These are phyloP conservation scores for Halictus rubicundus DNA, from an alignment of 1,140 invertebrate genomes.

Conservation along the genomic window DNA sequence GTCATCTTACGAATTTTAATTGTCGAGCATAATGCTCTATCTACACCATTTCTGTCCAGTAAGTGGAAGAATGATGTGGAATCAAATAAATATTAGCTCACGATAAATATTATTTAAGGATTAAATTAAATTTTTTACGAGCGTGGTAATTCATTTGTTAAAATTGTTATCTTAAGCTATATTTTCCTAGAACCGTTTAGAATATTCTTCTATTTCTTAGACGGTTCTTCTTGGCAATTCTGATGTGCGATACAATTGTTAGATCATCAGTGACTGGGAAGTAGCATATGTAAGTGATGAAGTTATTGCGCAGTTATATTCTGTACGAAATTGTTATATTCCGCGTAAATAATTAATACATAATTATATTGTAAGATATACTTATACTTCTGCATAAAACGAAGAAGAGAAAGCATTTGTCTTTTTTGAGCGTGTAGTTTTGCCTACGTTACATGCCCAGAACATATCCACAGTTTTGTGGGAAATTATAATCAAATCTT, in stretches of 20 bases:
- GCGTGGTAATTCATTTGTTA: not conserved
- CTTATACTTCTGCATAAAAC: conserved; percentile 32
- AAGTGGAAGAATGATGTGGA: not conserved
- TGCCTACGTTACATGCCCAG: conserved; percentile 39
- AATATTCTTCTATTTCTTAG: not conserved
- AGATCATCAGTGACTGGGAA: conserved; percentile 46
- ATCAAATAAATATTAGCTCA: not conserved
- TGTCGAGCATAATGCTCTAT: not conserved
- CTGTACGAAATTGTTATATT: conserved; percentile 53
- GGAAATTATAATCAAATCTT: conserved; percentile 60
- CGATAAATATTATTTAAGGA: conserved; percentile 15
- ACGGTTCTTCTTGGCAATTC: conserved; percentile 26
- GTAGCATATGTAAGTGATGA: conserved; percentile 39
- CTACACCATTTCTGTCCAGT: not conserved
- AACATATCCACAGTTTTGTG: conserved; percentile 55
- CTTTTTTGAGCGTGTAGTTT: conserved; percentile 26
- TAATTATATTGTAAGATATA: conserved; percentile 51
- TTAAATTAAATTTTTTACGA: conserved; percentile 7
- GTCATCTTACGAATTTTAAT: not conserved
- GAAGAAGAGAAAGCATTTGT: conserved; percentile 1
- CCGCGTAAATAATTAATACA: conserved; percentile 38
- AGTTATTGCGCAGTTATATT: conserved; percentile 53
- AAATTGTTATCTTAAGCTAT: conserved; percentile 13
- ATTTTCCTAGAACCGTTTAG: conserved; percentile 14
- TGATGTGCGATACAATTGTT: conserved; percentile 40